A percentile compares a stretch with the other conserved stretches of the same genome.
Evolutionary conservation across 2,888 invertebrate genomes (phyloP).

Genomic region (Crocallis elinguaria): DNA sequence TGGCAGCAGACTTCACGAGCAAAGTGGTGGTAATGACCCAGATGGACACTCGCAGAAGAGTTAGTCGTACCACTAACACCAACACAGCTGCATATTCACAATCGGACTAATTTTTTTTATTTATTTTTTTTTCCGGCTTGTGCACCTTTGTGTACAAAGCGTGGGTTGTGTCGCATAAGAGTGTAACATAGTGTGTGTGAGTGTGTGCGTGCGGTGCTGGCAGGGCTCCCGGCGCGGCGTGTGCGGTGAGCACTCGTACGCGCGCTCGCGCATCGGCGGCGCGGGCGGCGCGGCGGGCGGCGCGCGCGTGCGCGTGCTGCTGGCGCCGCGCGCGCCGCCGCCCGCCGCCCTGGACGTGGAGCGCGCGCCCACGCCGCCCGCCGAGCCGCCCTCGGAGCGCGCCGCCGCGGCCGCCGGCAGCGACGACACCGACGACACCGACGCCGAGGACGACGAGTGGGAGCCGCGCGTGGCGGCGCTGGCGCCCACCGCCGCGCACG

Average conservation of each 20-base stretch:
- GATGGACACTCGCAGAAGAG: too few species aligned
- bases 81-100: too few species aligned
- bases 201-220: slow-evolving; percentile 24
- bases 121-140: too few species aligned
- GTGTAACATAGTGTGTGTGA: slow-evolving; percentile 23
- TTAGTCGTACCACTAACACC: too few species aligned
- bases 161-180: too few species aligned
- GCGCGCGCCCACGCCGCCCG: slow-evolving; percentile 33
- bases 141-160: too few species aligned
- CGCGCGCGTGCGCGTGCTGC: slow-evolving; percentile 53
- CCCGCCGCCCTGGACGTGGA: slow-evolving; percentile 13
- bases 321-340: slow-evolving; percentile 32
- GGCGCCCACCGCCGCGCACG: slow-evolving; percentile 54
- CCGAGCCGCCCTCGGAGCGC: slow-evolving; percentile 31
- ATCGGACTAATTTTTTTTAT: too few species aligned
- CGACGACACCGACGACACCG: slow-evolving; percentile 26
- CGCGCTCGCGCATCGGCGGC: slow-evolving; percentile 50
- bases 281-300: slow-evolving; percentile 43
- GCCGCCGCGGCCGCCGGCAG: slow-evolving; percentile 24
- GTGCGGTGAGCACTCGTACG: slow-evolving; percentile 76
- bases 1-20: too few species aligned
- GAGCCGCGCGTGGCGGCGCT: slow-evolving; percentile 51
- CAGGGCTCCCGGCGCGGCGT: slow-evolving; percentile 56
- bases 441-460: slow-evolving; percentile 47
- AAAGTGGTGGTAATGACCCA: too few species aligned